A percentile compares a stretch with the other conserved stretches of the same genome.
Evolutionary conservation across 2,797 vertebrate species (phyloP).

Genomic region (Falco rusticolus): DNA sequence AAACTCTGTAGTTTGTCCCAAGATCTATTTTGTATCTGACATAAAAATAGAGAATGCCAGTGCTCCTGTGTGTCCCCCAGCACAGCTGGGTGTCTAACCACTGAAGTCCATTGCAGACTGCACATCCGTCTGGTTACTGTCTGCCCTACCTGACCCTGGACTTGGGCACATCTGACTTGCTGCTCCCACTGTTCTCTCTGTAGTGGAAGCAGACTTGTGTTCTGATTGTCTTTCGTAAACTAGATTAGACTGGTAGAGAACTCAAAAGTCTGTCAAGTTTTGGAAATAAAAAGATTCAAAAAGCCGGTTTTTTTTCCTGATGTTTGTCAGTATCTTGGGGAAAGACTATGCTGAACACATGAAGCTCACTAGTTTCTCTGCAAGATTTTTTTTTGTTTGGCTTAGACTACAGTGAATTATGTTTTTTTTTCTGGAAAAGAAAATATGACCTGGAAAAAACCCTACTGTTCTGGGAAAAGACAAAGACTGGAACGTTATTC

Average conservation of each 20-base stretch:
- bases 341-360: neutral
- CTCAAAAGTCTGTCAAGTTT: neutral
- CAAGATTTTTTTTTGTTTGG: neutral
- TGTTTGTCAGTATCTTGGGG: conserved; percentile 23
- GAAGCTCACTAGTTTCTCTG: neutral
- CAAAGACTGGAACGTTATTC: neutral
- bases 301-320: neutral
- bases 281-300: conserved; percentile 43
- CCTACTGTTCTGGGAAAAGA: neutral
- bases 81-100: neutral
- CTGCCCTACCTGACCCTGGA: neutral
- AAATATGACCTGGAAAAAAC: neutral
- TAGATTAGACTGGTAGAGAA: neutral
- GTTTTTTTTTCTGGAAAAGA: neutral
- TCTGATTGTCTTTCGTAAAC: neutral
- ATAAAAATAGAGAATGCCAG: neutral
- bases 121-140: neutral
- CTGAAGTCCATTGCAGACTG: neutral
- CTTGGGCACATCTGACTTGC: neutral
- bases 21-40: neutral
- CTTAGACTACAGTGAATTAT: neutral
- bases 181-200: neutral
- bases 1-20: neutral
- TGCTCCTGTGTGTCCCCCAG: neutral
- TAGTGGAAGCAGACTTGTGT: neutral